phyloP scores from a whole-genome alignment of 2,888 invertebrate species.

The Phania funesta region DNA sequence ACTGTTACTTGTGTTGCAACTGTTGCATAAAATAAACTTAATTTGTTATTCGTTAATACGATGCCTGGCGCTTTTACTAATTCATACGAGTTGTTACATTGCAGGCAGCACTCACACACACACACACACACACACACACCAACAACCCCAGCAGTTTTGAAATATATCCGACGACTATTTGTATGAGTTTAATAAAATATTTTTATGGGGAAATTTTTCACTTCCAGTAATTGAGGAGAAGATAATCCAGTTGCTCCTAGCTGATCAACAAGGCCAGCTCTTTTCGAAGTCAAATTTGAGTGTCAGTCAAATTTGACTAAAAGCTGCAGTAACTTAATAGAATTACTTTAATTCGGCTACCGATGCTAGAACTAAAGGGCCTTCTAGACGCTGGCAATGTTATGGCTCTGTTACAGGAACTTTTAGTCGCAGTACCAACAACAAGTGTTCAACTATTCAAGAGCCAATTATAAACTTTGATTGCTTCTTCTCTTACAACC shows the following conservation, averaged over 20 bases:
- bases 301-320: too few relatives aligned
- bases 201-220: too few relatives aligned
- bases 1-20: constrained; percentile 56
- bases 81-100: constrained; percentile 24
- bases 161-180: neutral
- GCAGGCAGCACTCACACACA: neutral
- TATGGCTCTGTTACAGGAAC: constrained; percentile 19
- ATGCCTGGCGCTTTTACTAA: constrained; percentile 13
- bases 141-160: neutral
- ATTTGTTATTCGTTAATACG: constrained; percentile 57
- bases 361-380: neutral
- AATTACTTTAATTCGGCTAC: too few relatives aligned
- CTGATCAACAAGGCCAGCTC: too few relatives aligned
- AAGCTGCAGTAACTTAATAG: too few relatives aligned
- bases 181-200: too few relatives aligned
- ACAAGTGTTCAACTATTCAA: constrained; percentile 65
- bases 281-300: too few relatives aligned
- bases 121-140: neutral
- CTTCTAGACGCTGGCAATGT: neutral
- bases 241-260: too few relatives aligned
- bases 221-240: too few relatives aligned
- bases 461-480: constrained; percentile 67
- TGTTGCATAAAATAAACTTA: constrained; percentile 66
- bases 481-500: constrained; percentile 54
- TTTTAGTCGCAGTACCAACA: constrained; percentile 24